Evolutionary conservation across 2,797 vertebrate genomes (phyloP), one percentile per base, ranked within the genome.

Genomic region (Darevskia nairensis): DNA sequence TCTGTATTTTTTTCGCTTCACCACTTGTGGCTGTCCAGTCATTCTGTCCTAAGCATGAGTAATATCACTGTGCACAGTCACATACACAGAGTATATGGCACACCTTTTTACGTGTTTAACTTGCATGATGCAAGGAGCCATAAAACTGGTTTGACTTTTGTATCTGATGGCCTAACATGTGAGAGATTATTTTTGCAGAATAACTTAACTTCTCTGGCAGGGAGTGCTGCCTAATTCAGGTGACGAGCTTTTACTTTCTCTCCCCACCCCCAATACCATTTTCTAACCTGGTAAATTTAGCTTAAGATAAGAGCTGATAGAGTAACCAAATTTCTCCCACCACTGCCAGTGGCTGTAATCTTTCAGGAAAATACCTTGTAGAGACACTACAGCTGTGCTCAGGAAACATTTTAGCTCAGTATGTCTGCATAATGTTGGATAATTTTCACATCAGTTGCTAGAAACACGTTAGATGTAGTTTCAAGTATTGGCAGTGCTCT

Each of bases 11-110:
- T 75, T 15, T 91, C 61, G 72, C 39, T 82, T 89, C 80, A 71
- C 75, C 64, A 85, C 89, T 90, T 82, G 76, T 86, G 90, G 88
- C 87, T 80, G 3, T 7, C 17, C 50, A 69, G 89, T 92, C 46
- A 59, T 93, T 92, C 92, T 88, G n/a, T 39, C 75, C 84, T 69
- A 81, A 86, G 88, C 82, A 88, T 89, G 84, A 71, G 32, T 77
- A 77, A 86, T 89, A 76, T 88, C 80, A 5, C 76, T 66, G 44
- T 84, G 29, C 68, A 59, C 82, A 79, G 17, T 6, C 61, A 79
- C 80, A 87, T 55, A 55, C 50, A 55, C 13, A 55, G 50, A 55
- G 13, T 55, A 50, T 82, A 82, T 89, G 92, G 90, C 93, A 66
- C 92, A 90, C 84, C 21, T 39, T 90, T 80, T 89, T 71, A 71